phyloP scores from a whole-genome alignment of 2,888 invertebrate genomes.

The Yponomeuta cagnagella region DNA sequence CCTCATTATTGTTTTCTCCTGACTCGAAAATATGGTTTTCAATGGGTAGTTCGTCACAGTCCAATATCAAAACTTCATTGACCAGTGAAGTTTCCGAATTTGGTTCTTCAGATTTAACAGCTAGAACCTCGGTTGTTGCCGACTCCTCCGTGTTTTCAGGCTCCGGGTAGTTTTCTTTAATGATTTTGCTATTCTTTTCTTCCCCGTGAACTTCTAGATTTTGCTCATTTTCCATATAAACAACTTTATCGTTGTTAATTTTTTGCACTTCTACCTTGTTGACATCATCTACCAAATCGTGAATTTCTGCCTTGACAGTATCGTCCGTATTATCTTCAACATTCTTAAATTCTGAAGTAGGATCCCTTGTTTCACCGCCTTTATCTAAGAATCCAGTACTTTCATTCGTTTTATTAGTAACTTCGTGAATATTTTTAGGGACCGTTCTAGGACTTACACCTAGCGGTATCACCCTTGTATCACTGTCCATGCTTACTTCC shows the following conservation, averaged over 20 bases:
- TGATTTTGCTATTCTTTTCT: not conserved
- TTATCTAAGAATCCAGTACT: not conserved
- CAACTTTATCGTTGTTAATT: not conserved
- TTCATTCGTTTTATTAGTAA: not conserved
- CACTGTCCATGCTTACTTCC: not conserved
- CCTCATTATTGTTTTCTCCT: not conserved
- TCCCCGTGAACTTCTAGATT: not conserved
- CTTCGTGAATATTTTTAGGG: not conserved
- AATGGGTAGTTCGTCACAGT: not conserved
- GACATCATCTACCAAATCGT: not conserved
- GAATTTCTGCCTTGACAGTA: not conserved
- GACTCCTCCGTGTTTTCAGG: not conserved
- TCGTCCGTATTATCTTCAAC: not conserved
- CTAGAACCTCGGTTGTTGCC: not conserved
- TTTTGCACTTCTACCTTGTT: not conserved
- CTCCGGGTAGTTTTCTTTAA: not conserved
- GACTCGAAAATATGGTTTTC: not conserved
- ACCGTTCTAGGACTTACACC: not conserved
- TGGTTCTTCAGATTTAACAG: not conserved
- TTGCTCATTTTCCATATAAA: not conserved
- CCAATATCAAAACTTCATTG: not conserved
- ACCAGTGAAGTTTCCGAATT: not conserved
- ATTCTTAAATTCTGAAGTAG: not conserved
- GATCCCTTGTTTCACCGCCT: not conserved
- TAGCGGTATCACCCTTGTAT: not conserved